Conservation (phyloP, 2,888 invertebrate genomes). For the Schizaphis graminum region DNA sequence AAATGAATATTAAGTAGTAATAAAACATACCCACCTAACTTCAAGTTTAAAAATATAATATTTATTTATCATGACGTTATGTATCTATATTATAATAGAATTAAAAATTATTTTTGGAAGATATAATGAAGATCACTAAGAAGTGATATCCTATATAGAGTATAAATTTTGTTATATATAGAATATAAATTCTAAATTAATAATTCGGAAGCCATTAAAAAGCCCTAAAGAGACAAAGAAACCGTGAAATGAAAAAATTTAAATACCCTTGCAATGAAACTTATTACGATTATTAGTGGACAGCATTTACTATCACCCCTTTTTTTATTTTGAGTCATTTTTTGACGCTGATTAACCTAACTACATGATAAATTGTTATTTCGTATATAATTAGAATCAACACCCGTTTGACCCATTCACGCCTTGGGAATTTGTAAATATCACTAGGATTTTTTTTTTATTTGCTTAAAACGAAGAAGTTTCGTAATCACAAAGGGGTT, state of each 20-base stretch:
- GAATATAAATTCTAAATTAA: background rate
- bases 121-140: background rate
- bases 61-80: background rate
- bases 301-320: background rate
- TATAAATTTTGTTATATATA: background rate
- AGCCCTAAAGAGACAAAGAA: too few relatives aligned
- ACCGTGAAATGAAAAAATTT: too few relatives aligned
- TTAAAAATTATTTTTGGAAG: background rate
- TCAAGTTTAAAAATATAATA: background rate
- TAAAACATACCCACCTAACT: background rate
- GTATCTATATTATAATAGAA: background rate
- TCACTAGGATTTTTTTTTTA: conserved; percentile 25
- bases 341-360: background rate
- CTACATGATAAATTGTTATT: background rate
- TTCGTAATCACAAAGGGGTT: conserved; percentile 1
- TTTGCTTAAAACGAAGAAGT: background rate
- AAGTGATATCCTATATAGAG: background rate
- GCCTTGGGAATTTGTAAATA: background rate
- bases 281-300: background rate
- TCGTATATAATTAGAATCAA: background rate
- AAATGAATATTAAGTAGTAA: too few relatives aligned
- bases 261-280: too few relatives aligned
- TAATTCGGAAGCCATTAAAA: too few relatives aligned
- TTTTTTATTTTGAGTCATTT: background rate
- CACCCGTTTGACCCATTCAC: background rate